Conservation (phyloP, 2,888 invertebrate genomes). For the Nezara viridula region DNA sequence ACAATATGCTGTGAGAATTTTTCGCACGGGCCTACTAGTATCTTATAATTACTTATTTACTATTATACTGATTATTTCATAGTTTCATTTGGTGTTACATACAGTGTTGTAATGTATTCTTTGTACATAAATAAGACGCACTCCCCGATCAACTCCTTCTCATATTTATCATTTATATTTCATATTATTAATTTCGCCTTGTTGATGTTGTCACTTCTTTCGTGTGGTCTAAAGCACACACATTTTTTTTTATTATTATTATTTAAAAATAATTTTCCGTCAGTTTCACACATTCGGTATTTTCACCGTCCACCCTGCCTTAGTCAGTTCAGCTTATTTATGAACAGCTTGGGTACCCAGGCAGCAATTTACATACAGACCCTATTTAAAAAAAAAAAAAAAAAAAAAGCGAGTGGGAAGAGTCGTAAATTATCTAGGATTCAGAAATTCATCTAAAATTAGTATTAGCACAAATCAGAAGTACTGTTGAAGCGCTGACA, state of each 20-base stretch:
- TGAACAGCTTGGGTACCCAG: not conserved
- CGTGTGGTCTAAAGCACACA: no score
- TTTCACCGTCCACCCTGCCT: not conserved
- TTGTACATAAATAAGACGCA: no score
- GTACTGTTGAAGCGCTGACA: not conserved
- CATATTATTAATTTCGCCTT: no score
- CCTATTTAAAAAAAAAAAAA: not conserved
- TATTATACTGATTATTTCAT: not conserved
- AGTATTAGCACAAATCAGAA: not conserved
- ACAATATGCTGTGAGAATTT: no score
- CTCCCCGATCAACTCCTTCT: no score
- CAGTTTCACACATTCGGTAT: not conserved
- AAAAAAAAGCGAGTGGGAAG: not conserved
- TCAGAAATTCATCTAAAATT: conserved; percentile 3
- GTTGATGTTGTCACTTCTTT: no score
- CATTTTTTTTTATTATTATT: no score
- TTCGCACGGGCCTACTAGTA: no score
- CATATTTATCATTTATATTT: no score
- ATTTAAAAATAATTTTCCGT: not conserved
- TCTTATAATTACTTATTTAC: not conserved
- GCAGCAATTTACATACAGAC: conserved; percentile 1
- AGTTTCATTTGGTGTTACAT: not conserved
- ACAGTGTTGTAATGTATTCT: not conserved
- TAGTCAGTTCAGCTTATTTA: not conserved
- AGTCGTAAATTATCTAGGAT: not conserved